Evolutionary conservation across 2,797 vertebrate genomes (phyloP), one percentile per base, ranked within the genome.

Genomic region (Eulemur albifrons): DNA sequence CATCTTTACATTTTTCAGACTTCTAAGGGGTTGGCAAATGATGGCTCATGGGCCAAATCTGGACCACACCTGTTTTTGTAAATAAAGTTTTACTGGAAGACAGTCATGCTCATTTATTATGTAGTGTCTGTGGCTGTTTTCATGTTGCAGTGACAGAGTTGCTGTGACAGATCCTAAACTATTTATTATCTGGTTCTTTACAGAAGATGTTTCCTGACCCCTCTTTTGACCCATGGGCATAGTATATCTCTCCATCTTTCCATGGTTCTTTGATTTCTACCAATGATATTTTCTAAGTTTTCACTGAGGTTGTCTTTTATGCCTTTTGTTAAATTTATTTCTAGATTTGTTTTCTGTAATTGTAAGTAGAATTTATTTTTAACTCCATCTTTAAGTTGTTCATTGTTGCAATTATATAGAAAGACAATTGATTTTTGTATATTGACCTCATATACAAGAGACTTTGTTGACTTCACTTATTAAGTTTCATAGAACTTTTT

Each of bases 331-430:
- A 65, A 50, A 75, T 92, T 84, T 91, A 48, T 73, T 88, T 84
- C 48, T 88, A 73, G 40, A 25, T 83, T 57, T 80, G 52, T 82
- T 85, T 85, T 35, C 23, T 80, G 48, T 80, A 77, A 69, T 85
- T 85, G 1, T 54, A 85, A 75, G 67, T 89, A 79, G 59, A 86
- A 80, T 93, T 92, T 89, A 69, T 76, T 54, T 90, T 88, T 82
- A 90, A 94, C 30, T 67, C 52, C 1, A 30, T 79, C 85, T 93
- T 73, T 3, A 75, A 85, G 30, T 92, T 48, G 35, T 77, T 4
- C 7, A 6, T 63, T 65, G 38, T 94, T 72, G 9, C 3, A 63
- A 0, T 77, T 70, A n/a, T 54, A 15, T 72, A 43, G 48, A 84
- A 52, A 88, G 79, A 25, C 5, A 45, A 1, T 67, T 67, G n/a